phyloP scores from a whole-genome alignment of 2,888 invertebrate genomes.

The Pemphredon lugubris region DNA sequence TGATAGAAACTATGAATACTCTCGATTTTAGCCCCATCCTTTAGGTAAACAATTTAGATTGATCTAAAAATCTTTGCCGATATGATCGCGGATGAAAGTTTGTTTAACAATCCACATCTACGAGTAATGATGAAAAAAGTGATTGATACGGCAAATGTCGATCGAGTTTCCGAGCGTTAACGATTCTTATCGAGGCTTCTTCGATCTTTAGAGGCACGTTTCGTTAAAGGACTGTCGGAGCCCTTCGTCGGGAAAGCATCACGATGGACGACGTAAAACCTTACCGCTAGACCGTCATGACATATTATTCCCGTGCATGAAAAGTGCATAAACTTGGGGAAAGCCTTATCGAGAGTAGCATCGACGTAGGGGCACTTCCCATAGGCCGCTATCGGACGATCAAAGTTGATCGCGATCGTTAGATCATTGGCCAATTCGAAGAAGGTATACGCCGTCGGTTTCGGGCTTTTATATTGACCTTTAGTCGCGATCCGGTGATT shows the following conservation, averaged over 20 bases:
- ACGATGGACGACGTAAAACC: slow-evolving; percentile 5
- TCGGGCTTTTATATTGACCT: slow-evolving; percentile 49
- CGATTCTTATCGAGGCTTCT: no score
- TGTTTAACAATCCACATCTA: no score
- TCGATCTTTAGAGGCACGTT: background rate
- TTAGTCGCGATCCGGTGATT: slow-evolving; percentile 54
- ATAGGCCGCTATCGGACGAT: background rate
- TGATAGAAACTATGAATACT: no score
- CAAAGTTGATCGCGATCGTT: slow-evolving; percentile 4
- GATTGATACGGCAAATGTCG: no score
- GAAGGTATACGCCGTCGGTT: slow-evolving; percentile 26
- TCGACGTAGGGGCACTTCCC: no score
- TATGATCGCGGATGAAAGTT: no score
- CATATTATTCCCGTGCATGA: slow-evolving; percentile 24
- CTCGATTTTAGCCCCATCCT: no score
- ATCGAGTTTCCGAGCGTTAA: no score
- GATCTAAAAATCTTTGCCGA: no score
- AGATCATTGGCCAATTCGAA: slow-evolving; percentile 19
- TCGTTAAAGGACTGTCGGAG: background rate
- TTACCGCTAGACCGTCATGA: slow-evolving; percentile 16
- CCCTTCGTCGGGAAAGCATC: background rate
- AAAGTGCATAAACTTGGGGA: slow-evolving; percentile 27
- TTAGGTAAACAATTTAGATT: no score
- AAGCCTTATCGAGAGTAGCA: no score
- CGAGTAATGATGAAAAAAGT: no score